Conservation (phyloP, 2,888 invertebrate genomes). For the Galeopsomyia nigrocyanea region DNA sequence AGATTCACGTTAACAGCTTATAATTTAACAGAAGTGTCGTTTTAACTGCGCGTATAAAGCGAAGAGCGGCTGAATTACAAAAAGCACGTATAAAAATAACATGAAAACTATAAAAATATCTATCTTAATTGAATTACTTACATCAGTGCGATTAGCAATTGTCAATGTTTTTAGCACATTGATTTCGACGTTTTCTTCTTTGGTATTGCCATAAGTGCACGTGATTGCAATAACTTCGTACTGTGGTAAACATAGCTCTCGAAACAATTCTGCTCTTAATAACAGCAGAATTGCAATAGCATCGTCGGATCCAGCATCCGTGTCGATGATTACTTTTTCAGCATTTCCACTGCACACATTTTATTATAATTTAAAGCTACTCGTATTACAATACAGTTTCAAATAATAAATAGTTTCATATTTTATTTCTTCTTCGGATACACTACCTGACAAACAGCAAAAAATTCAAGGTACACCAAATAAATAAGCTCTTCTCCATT, state of each 20-base stretch:
- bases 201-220: conserved; percentile 71
- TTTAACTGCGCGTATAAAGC: too few species aligned
- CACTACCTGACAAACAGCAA: neutral
- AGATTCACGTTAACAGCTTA: too few species aligned
- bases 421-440: too few species aligned
- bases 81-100: too few species aligned
- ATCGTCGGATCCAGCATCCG: conserved; percentile 71
- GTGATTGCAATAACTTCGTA: conserved; percentile 65
- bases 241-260: conserved; percentile 35
- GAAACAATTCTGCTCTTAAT: conserved; percentile 54
- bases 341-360: neutral
- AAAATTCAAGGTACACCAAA: neutral
- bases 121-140: conserved; percentile 53
- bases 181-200: conserved; percentile 67
- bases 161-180: conserved; percentile 71
- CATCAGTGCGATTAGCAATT: conserved; percentile 62
- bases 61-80: too few species aligned
- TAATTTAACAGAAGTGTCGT: too few species aligned
- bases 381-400: too few species aligned
- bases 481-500: neutral
- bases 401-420: too few species aligned
- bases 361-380: too few species aligned
- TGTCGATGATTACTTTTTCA: conserved; percentile 68
- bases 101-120: neutral
- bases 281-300: conserved; percentile 68